Conservation (phyloP, 2,113 vertebrate species). For the Pteropus alecto region DNA sequence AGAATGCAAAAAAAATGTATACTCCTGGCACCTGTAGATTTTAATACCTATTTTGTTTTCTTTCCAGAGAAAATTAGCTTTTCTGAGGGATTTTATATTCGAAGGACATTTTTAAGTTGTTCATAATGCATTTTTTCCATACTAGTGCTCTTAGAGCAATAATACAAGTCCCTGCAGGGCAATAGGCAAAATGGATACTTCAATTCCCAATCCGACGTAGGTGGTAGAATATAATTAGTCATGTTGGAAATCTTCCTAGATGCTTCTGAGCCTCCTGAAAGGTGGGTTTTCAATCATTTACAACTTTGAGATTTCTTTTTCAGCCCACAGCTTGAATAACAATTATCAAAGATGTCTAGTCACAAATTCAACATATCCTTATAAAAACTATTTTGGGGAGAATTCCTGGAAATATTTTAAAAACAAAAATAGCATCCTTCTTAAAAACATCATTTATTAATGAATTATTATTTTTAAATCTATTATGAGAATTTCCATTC, state of each 20-base stretch:
- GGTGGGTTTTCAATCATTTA: constrained; percentile 63
- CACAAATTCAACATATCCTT: neutral
- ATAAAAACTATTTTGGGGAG: neutral
- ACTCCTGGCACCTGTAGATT: constrained; percentile 21
- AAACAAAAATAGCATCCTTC: neutral
- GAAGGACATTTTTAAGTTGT: constrained; percentile 58
- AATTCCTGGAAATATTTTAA: neutral
- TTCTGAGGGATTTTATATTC: constrained; percentile 50
- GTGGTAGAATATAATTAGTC: constrained; percentile 58
- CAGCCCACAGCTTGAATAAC: constrained; percentile 37
- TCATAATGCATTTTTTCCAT: constrained; percentile 47
- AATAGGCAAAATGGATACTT: constrained; percentile 59
- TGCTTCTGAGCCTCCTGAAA: constrained; percentile 54
- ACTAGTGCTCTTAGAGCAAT: constrained; percentile 40
- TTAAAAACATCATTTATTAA: neutral
- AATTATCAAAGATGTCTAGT: neutral
- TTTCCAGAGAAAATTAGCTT: constrained; percentile 40
- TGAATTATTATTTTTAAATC: neutral
- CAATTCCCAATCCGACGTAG: constrained; percentile 15
- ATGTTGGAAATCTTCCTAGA: constrained; percentile 59
- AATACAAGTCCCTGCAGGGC: constrained; percentile 60
- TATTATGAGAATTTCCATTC: neutral
- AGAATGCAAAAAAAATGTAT: neutral
- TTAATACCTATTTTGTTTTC: neutral
- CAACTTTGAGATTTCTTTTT: constrained; percentile 36